Evolutionary conservation across 1,140 invertebrate species (phyloP), one percentile per base, ranked within the genome.

Genomic region (Diprion similis): DNA sequence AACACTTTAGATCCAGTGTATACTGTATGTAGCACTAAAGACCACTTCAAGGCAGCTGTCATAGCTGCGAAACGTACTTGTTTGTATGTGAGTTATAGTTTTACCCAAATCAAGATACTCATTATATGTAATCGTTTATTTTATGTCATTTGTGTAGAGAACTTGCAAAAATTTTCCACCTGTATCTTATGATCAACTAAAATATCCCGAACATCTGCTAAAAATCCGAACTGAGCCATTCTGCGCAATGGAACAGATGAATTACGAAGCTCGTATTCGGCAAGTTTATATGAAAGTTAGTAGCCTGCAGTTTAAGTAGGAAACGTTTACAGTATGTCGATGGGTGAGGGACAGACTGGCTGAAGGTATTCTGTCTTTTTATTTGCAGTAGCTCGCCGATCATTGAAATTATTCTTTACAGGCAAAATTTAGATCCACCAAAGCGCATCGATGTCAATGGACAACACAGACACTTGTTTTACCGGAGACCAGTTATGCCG

Each of bases 131-230:
- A 72, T 71, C 59, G 68, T 48, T 74, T 47, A 13, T 64, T 66
- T 64, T 71, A 70, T 70, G 71, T 77, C 86, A 84, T 4, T 77
- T 4, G n/a, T 9, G 6, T 17, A 91, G 90, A 82, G 83, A 67
- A 80, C 91, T 68, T 89, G 88, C 71, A 89, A 90, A 9, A 86
- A 90, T 7, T 91, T 89, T 82, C 81, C 84, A 18, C 87, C 87
- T 0, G 91, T 91, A 90, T 91, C 91, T 75, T 89, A 89, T 1
- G 90, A 90, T 64, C 48, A 89, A 1, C 81, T 82, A 66, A 83
- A 78, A 65, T 77, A 84, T 71, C 81, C 82, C 6, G n/a, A 81
- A 78, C 15, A 85, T 83, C 3, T 87, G 86, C 78, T 73, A 72
- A 46, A 86, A 79, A 0, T 85, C 87, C 64, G 46, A 83, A 24